Evolutionary conservation across 2,797 vertebrate genomes (phyloP).

Genomic region (Xiphorhynchus erythropygius): DNA sequence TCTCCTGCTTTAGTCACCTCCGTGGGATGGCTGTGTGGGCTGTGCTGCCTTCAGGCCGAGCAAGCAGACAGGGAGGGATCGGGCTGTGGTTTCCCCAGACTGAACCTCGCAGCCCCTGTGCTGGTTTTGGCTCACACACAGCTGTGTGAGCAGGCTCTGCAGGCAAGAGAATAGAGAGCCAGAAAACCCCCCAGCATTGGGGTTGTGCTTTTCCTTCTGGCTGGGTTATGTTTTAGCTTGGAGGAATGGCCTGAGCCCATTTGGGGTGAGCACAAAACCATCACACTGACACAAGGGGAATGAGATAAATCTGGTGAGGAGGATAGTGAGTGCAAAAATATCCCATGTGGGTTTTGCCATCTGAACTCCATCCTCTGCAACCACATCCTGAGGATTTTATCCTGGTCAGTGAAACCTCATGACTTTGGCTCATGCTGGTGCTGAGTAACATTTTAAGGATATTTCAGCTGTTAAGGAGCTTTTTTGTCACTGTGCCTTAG

Average conservation of each 20-base stretch:
- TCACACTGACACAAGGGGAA: background rate
- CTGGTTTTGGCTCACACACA: background rate
- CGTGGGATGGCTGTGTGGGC: accelerated
- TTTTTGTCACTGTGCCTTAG: background rate
- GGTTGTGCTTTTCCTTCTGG: background rate
- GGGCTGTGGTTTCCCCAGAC: background rate
- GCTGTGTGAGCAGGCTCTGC: background rate
- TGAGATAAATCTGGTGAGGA: background rate
- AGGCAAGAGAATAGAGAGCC: background rate
- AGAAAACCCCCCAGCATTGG: background rate
- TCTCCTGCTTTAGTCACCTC: background rate
- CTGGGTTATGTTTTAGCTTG: background rate
- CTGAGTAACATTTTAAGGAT: background rate
- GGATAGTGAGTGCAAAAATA: background rate
- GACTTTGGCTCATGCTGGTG: background rate
- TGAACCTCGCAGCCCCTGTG: background rate
- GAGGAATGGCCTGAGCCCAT: background rate
- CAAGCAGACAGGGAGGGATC: background rate
- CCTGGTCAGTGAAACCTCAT: background rate
- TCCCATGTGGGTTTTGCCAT: background rate
- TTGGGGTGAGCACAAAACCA: background rate
- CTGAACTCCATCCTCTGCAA: background rate
- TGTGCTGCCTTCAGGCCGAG: background rate
- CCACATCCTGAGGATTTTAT: background rate
- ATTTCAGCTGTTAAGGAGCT: background rate